Conservation (phyloP, 2,113 vertebrate species). For the Corythaixoides concolor region DNA sequence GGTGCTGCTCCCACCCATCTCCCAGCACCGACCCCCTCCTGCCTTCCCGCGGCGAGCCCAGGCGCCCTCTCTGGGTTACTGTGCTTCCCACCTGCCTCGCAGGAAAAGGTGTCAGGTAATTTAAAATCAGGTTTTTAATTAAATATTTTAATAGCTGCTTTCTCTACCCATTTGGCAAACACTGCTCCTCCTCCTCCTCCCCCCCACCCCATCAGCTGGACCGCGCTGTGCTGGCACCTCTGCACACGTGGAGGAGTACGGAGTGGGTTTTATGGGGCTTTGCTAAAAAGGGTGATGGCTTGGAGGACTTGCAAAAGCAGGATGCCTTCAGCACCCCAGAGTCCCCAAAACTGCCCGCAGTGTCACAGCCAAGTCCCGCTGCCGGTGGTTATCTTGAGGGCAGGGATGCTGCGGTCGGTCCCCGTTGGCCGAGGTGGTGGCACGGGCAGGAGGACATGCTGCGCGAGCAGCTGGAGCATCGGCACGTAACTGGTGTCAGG, state of each 20-base stretch:
- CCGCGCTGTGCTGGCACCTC: background rate
- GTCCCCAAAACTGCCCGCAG: background rate
- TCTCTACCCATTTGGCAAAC: background rate
- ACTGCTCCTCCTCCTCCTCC: background rate
- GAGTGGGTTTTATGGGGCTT: background rate
- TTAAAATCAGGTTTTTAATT: background rate
- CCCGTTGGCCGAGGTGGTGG: background rate
- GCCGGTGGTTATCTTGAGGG: background rate
- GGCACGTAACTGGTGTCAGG: background rate
- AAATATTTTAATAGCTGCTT: background rate
- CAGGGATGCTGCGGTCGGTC: background rate
- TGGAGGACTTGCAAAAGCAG: background rate
- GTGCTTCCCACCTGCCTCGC: fast-evolving
- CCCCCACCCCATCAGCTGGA: background rate
- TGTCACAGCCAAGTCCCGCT: background rate
- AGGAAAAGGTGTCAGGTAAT: background rate
- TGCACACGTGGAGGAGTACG: fast-evolving
- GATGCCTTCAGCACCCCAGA: background rate
- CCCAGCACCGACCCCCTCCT: background rate
- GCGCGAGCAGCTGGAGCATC: background rate
- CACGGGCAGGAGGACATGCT: background rate
- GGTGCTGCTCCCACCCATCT: background rate
- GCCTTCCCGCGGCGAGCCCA: background rate
- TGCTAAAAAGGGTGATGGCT: background rate
- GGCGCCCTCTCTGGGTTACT: background rate